Base-by-base conservation (phyloP, 2,113 vertebrate genomes). In the Phylloscopus trochilus region DNA sequence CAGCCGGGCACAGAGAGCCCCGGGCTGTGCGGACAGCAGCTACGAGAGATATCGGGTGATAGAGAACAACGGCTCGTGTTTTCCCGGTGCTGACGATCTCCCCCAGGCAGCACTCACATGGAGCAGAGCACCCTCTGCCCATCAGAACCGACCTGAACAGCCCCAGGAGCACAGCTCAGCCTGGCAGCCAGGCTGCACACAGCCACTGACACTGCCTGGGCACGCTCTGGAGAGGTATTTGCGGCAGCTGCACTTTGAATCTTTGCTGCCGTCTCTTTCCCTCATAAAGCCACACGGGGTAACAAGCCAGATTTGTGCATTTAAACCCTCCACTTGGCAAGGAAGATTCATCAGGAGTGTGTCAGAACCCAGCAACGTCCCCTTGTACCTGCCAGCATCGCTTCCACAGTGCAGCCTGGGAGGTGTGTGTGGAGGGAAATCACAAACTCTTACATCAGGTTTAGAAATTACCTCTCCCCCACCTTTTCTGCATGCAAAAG, bases 11-110 rank as follows among this genome's bases (percentile, higher is more conserved):
- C n/a, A n/a, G n/a, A 19, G 30, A 55, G 30, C 19, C 35, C 26
- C 0, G 4, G 13, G 15, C 46, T 27, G 11, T n/a, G 47, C 16
- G 59, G 47, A 39, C 39, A 47, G 51, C 62, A 31, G 23, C 20
- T 28, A 15, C 4, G 2, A 2, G 5, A 14, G 1, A 7, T 1
- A 7, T 19, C 23, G 7, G 1, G 3, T 23, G 23, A 19, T 8
- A 19, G 15, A 24, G 4, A 10, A 15, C 59, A 49, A 0, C 4
- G 30, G n/a, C 49, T 64, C 23, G 0, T 12, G 22, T 20, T 64
- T 44, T 66, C 52, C 31, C 31, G 9, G 52, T 3, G 3, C 52
- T 39, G 31, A 26, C 27, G 23, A 1, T 23, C 14, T 39, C 41
- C 23, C 39, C 3, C 4, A 37, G 19, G 15, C 53, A 43, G 19